Percentiles rank a stretch among this genome's conserved stretches.
These are phyloP conservation scores for Epinotia demarniana DNA, from an alignment of 2,888 invertebrate genomes.

Conservation along the genomic window DNA sequence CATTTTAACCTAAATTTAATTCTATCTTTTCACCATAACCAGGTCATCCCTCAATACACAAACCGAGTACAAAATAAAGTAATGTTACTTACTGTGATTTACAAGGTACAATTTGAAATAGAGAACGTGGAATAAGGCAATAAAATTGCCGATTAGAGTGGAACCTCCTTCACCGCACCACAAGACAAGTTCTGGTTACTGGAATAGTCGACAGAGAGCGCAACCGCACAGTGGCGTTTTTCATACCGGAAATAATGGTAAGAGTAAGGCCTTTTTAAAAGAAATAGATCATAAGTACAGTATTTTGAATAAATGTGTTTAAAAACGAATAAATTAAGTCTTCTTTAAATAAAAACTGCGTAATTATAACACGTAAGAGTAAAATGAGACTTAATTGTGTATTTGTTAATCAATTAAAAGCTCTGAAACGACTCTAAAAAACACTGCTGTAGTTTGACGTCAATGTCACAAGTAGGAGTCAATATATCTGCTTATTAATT, in stretches of 20 bases:
- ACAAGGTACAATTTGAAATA: conserved; percentile 67
- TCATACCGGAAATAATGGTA: conserved; percentile 66
- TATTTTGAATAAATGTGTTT: neutral
- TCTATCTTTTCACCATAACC: conserved; percentile 10
- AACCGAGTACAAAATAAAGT: conserved; percentile 38
- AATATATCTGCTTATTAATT: neutral
- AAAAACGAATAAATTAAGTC: neutral
- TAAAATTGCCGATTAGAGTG: conserved; percentile 61
- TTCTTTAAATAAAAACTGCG: neutral
- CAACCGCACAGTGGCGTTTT: conserved; percentile 41
- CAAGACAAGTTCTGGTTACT: conserved; percentile 71
- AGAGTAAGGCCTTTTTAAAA: conserved; percentile 56
- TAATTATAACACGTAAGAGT: neutral
- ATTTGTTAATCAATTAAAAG: neutral
- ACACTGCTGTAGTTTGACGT: conserved; percentile 38
- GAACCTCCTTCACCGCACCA: conserved; percentile 71
- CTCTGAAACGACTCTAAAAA: conserved; percentile 7
- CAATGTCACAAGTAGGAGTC: conserved; percentile 43
- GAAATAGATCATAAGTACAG: neutral
- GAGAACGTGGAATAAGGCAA: conserved; percentile 68
- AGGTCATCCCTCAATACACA: neutral
- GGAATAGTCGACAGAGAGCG: conserved; percentile 68
- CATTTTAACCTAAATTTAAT: conserved; percentile 57
- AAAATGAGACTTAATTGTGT: neutral
- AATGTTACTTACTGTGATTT: conserved; percentile 70